Evolutionary conservation across 2,113 vertebrate genomes (phyloP).

Genomic region (Brachyhypopomus occidentalis): DNA sequence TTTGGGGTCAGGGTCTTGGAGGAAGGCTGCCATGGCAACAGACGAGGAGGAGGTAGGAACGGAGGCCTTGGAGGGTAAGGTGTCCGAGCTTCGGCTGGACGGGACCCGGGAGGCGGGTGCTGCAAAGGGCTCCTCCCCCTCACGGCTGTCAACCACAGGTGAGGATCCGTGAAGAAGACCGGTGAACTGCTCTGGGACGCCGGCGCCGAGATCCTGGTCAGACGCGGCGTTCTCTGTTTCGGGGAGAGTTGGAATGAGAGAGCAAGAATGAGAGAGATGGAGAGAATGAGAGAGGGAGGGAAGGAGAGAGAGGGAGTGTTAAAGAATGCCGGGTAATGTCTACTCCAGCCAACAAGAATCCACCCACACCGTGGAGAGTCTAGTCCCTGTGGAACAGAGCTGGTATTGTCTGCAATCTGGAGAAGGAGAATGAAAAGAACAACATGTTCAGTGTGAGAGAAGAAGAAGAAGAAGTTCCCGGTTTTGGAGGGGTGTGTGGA

Average conservation of each 20-base stretch:
- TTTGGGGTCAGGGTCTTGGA: constrained; percentile 78
- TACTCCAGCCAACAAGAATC: constrained; percentile 64
- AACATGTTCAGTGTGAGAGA: constrained; percentile 58
- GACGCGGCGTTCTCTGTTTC: constrained; percentile 69
- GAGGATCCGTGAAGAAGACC: constrained; percentile 96
- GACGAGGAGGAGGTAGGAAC: constrained; percentile 10
- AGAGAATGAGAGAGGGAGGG: constrained; percentile 53
- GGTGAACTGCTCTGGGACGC: constrained; percentile 92
- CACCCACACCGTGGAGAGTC: constrained; percentile 66
- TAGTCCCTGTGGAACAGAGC: constrained; percentile 79
- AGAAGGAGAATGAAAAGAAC: constrained; percentile 14
- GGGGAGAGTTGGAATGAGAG: background rate
- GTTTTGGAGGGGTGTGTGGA: constrained; percentile 73
- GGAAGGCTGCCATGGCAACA: constrained; percentile 70
- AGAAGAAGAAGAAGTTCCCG: constrained; percentile 41
- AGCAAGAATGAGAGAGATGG: constrained; percentile 9
- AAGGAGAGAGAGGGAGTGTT: background rate
- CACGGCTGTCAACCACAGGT: constrained; percentile 87
- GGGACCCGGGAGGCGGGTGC: constrained; percentile 33
- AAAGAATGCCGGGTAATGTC: constrained; percentile 56
- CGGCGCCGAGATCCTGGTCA: constrained; percentile 68
- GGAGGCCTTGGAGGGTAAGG: constrained; percentile 18
- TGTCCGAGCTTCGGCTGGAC: background rate
- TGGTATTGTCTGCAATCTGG: constrained; percentile 79
- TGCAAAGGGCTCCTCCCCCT: constrained; percentile 76